Percentiles rank a stretch among this genome's conserved stretches.
Evolutionary conservation across 2,113 vertebrate species (phyloP).

Genomic region (Haemorhous mexicanus): DNA sequence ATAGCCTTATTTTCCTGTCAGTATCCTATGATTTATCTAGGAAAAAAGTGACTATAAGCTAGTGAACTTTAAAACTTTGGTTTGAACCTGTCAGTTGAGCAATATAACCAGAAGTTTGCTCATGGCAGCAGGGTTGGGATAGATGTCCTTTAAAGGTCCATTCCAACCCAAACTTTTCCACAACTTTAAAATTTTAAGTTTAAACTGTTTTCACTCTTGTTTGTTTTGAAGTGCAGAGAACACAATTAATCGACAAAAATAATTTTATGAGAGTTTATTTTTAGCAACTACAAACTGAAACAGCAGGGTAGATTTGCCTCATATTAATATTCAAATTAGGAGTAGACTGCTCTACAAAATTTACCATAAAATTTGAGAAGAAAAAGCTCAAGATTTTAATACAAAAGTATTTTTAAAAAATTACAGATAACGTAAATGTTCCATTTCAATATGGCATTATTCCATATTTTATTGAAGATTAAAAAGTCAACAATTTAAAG

Average conservation of each 20-base stretch:
- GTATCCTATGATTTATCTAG: not conserved
- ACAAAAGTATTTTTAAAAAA: not conserved
- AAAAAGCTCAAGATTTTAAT: not conserved
- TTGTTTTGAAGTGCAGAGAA: not conserved
- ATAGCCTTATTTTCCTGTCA: constrained; percentile 12
- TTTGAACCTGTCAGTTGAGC: not conserved
- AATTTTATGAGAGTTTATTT: not conserved
- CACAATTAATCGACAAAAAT: not conserved
- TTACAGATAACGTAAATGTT: not conserved
- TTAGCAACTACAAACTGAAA: not conserved
- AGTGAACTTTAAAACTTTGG: not conserved
- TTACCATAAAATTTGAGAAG: not conserved
- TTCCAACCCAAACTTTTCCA: not conserved
- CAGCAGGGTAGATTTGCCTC: not conserved
- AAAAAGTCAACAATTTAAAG: not conserved
- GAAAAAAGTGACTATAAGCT: not conserved
- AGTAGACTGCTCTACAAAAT: not conserved
- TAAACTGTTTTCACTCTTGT: not conserved
- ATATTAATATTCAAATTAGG: not conserved
- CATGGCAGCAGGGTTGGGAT: not conserved
- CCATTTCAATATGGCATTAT: not conserved
- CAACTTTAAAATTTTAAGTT: not conserved
- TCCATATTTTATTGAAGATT: not conserved
- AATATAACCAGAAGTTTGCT: not conserved
- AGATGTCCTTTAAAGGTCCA: not conserved